Evolutionary conservation across 2,888 invertebrate species (phyloP).

Genomic region (Drosophila phalerata): DNA sequence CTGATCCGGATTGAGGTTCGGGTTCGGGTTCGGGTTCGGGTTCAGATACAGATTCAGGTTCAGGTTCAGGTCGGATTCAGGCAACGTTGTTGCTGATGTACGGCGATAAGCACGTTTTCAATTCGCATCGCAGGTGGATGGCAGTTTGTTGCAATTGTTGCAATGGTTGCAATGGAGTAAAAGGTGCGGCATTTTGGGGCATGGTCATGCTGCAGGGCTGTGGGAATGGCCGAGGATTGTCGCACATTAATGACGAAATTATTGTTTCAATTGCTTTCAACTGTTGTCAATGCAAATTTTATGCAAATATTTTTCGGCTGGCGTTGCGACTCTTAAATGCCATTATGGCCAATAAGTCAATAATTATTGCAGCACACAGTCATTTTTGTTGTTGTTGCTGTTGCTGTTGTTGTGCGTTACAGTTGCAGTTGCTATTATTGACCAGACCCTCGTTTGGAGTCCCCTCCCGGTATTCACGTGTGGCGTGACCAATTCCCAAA

Average conservation of each 20-base stretch:
- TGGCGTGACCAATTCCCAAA: conserved; percentile 56
- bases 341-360: conserved; percentile 81
- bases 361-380: conserved; percentile 64
- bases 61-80: conserved; percentile 11
- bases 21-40: conserved; percentile 8
- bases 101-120: conserved; percentile 81
- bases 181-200: conserved; percentile 26
- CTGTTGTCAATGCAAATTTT: conserved; percentile 82
- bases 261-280: conserved; percentile 83
- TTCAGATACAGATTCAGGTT: conserved; percentile 3
- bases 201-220: conserved; percentile 1
- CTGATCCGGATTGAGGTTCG: conserved; percentile 9
- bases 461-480: neutral
- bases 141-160: conserved; percentile 5
- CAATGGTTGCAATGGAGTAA: neutral
- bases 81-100: conserved; percentile 69
- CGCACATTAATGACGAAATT: conserved; percentile 82
- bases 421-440: conserved; percentile 41
- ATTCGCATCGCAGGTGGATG: conserved; percentile 64
- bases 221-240: conserved; percentile 46
- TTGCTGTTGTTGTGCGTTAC: conserved; percentile 27
- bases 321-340: conserved; percentile 64
- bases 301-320: conserved; percentile 73
- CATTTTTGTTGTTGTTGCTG: conserved; percentile 19
- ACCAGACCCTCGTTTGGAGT: neutral